Conservation (phyloP, 2,797 vertebrate species). For the Microctenopoma stevenorrisi region DNA sequence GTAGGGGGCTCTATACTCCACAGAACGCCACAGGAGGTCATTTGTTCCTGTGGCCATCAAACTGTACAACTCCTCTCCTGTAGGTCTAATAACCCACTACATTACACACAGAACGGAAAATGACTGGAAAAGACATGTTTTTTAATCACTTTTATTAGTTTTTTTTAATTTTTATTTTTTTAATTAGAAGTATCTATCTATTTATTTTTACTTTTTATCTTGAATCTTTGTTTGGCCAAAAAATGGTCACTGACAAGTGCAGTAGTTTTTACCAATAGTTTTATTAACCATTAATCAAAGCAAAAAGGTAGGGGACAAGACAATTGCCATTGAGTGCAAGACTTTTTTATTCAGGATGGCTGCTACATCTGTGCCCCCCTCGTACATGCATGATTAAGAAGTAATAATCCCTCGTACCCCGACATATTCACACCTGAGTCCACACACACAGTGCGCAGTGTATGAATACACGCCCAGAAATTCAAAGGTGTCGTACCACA, state of each 20-base stretch:
- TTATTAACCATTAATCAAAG: slow-evolving; percentile 12
- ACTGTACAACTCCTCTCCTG: too few relatives aligned
- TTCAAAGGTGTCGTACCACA: background rate
- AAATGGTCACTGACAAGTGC: slow-evolving; percentile 5
- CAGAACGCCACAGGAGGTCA: too few relatives aligned
- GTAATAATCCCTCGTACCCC: slow-evolving; percentile 1
- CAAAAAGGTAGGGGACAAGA: background rate
- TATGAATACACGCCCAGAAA: background rate
- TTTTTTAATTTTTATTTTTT: too few relatives aligned
- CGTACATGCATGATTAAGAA: slow-evolving; percentile 4
- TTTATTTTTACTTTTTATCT: background rate
- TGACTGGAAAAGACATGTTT: too few relatives aligned
- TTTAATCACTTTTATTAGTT: too few relatives aligned
- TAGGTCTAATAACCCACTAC: too few relatives aligned
- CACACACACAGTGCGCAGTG: background rate
- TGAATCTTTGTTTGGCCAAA: background rate
- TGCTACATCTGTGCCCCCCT: slow-evolving; percentile 11
- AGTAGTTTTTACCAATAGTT: slow-evolving; percentile 21
- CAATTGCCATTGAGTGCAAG: background rate
- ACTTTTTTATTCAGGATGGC: background rate
- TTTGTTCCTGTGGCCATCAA: too few relatives aligned
- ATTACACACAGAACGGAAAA: too few relatives aligned
- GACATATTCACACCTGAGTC: background rate
- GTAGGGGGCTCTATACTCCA: too few relatives aligned
- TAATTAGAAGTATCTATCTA: too few relatives aligned